A percentile compares a stretch with the other conserved stretches of the same genome.
Evolutionary conservation across 2,797 vertebrate genomes (phyloP).

Genomic region (Nannoperca obscura): DNA sequence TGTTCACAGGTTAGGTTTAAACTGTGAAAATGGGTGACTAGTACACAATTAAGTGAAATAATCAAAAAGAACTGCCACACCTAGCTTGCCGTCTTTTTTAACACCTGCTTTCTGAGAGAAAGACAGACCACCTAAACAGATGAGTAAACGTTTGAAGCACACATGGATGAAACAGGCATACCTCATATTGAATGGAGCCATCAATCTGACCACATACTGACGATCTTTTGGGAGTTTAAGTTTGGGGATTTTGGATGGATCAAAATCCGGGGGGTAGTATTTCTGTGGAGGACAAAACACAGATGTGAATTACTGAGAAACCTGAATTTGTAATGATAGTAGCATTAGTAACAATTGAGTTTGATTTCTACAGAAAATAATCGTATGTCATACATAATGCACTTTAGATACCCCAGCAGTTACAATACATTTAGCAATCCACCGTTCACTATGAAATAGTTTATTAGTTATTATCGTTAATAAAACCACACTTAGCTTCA

Average conservation of each 20-base stretch:
- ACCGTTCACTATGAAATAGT: neutral
- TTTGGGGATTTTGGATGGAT: conserved; percentile 95
- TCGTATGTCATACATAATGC: neutral
- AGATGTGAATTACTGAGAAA: neutral
- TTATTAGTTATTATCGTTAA: neutral
- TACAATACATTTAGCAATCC: neutral
- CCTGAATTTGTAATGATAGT: neutral
- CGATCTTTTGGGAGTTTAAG: conserved; percentile 96
- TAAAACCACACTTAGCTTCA: conserved; percentile 12
- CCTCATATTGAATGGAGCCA: conserved; percentile 98
- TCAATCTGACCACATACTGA: conserved; percentile 94
- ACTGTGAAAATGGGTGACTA: neutral
- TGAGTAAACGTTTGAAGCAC: neutral
- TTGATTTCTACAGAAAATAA: neutral
- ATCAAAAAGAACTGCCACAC: neutral
- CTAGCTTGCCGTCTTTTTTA: neutral
- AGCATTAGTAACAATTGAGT: neutral
- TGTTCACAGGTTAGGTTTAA: neutral
- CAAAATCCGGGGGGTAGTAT: conserved; percentile 96
- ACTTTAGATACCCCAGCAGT: neutral
- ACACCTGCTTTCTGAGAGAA: neutral
- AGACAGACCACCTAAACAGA: neutral
- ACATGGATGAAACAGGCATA: conserved; percentile 59
- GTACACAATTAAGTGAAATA: neutral
- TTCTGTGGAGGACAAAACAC: conserved; percentile 83